Evolutionary conservation across 2,888 invertebrate species (phyloP).

Genomic region (Cancer borealis): DNA sequence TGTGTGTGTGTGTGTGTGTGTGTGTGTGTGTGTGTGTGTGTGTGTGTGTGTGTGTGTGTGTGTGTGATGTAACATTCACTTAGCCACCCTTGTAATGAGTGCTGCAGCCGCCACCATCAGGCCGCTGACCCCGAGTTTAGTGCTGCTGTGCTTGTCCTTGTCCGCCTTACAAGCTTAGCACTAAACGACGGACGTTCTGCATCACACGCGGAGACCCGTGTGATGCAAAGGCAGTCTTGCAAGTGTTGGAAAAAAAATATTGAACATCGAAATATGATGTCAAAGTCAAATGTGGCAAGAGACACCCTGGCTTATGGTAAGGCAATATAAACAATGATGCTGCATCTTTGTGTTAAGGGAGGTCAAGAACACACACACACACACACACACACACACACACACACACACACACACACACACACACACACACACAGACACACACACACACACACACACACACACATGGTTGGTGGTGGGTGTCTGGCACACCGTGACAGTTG

Average conservation of each 20-base stretch:
- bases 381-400: not conserved
- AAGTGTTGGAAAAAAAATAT: not conserved
- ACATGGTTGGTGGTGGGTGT: not conserved
- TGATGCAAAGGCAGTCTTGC: not conserved
- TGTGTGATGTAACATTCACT: not conserved
- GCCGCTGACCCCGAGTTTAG: no score
- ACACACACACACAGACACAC: not conserved
- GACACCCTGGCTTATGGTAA: not conserved
- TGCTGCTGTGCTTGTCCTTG: no score
- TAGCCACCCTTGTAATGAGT: not conserved
- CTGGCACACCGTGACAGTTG: not conserved
- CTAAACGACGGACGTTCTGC: not conserved
- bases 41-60: not conserved
- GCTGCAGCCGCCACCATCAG: not conserved
- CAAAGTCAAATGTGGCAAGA: not conserved
- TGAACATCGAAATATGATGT: not conserved
- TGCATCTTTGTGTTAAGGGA: not conserved
- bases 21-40: conserved; percentile 9
- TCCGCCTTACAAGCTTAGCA: no score
- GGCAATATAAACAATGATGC: not conserved
- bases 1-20: not conserved
- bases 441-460: not conserved
- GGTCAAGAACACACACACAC: conserved; percentile 1
- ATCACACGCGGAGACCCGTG: not conserved
- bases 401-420: conserved; percentile 7